Conservation (phyloP, 2,797 vertebrate genomes). For the Meda fulgida region DNA sequence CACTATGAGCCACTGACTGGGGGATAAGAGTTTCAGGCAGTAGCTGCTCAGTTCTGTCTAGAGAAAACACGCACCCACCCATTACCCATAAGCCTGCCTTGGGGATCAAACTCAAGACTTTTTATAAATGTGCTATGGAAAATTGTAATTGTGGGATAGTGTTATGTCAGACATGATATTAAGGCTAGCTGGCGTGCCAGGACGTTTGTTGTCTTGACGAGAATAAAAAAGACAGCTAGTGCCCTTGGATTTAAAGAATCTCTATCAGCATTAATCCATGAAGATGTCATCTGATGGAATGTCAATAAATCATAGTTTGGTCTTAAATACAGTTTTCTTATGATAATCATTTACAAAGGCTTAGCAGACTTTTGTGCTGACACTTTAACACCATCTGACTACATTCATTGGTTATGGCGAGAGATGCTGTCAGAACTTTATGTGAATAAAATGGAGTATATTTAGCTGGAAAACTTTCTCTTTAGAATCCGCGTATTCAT, state of each 20-base stretch:
- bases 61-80: not conserved
- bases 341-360: not conserved
- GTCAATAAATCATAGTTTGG: constrained; percentile 20
- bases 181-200: not conserved
- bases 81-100: not conserved
- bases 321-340: constrained; percentile 1
- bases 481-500: not conserved
- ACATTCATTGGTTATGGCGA: not conserved
- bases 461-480: not conserved
- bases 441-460: not conserved
- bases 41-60: constrained; percentile 31
- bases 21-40: constrained; percentile 18
- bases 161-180: constrained; percentile 3
- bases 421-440: not conserved
- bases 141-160: not conserved
- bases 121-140: constrained; percentile 9
- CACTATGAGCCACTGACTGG: constrained; percentile 14
- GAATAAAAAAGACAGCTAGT: not conserved
- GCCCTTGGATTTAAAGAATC: constrained; percentile 2
- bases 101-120: not conserved
- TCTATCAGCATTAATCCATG: constrained; percentile 6
- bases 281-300: constrained; percentile 9
- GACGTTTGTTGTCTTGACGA: not conserved
- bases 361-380: not conserved
- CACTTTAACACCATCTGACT: not conserved